Base-by-base conservation (phyloP, 1,140 invertebrate species). In the Conus betulinus region DNA sequence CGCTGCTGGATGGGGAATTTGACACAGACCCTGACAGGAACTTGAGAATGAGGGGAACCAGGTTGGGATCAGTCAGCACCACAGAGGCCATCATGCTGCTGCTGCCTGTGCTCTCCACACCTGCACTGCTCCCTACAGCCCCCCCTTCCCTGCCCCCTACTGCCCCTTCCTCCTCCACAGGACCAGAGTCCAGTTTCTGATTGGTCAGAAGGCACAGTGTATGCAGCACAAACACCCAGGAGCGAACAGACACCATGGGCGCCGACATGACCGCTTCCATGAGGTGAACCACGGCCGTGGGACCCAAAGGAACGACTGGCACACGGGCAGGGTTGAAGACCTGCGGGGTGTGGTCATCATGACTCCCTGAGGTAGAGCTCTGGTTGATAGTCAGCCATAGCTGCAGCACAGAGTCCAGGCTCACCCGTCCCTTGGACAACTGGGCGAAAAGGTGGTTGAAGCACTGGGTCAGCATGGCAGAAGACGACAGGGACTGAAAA, bases 371-470 rank as follows among this genome's bases (percentile, higher is more conserved):
- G 52, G 85, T 55, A 15, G 51, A 57, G 53, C 95, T 94, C 71
- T 95, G 93, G 94, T 98, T 98, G 78, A 98, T 94, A 3, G 97
- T 98, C 74, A 98, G 95, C 98, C 98, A 98, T 87, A 98, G 95
- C 87, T 98, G 97, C 8, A 98, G 95, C 74, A 98, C 96, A 91
- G 97, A 96, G 94, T 98, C 97, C 92, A 98, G 96, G 93, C 97
- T 97, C 51, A 96, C 96, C 86, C 95, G 95, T 6, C 93, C 93
- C n/a, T 91, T 88, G 88, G 96, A 95, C 27, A 97, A 93, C 91
- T 97, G 96, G 11, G 96, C 96, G 91, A 97, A 97, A 89, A 97
- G 96, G 87, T 96, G 96, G 90, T 97, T 96, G 92, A 97, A 97
- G 89, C 97, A 97, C 88, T 96, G 95, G 27, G 96, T 97, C 79